Evolutionary conservation across 2,888 invertebrate genomes (phyloP).

Genomic region (Caenorhabditis zanzibari): DNA sequence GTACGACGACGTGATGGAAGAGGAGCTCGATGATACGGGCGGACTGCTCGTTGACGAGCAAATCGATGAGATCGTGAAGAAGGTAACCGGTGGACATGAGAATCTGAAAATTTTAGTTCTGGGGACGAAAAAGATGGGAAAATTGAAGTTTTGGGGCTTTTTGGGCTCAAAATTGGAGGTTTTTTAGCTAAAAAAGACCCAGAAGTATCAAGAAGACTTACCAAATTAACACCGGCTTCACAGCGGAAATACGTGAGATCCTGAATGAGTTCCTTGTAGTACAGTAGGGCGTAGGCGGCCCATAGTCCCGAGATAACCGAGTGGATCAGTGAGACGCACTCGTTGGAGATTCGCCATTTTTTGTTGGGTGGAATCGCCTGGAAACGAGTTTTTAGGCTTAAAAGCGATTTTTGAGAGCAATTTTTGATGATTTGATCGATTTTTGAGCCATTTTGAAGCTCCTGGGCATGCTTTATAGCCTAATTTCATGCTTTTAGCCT

Average conservation of each 20-base stretch:
- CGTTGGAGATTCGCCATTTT: slow-evolving; percentile 83
- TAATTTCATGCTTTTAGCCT: too few relatives aligned
- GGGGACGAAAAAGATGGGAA: not conserved
- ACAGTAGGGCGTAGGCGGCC: slow-evolving; percentile 73
- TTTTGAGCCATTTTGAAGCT: not conserved
- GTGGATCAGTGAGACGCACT: slow-evolving; percentile 81
- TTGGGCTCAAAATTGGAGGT: not conserved
- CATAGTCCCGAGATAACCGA: slow-evolving; percentile 77
- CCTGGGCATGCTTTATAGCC: too few relatives aligned
- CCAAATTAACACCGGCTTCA: slow-evolving; percentile 68
- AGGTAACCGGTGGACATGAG: slow-evolving; percentile 82
- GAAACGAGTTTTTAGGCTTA: slow-evolving; percentile 8
- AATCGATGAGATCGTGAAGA: slow-evolving; percentile 81
- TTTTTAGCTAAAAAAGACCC: not conserved
- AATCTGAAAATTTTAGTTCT: slow-evolving; percentile 66
- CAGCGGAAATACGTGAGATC: slow-evolving; percentile 74
- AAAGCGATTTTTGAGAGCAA: not conserved
- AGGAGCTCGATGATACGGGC: slow-evolving; percentile 82
- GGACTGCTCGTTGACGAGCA: slow-evolving; percentile 82
- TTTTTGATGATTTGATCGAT: not conserved
- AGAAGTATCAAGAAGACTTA: slow-evolving; percentile 28
- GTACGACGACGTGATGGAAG: slow-evolving; percentile 82
- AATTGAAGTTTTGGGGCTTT: not conserved
- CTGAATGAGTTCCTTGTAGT: slow-evolving; percentile 69
- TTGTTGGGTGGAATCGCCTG: slow-evolving; percentile 81